A percentile compares a stretch with the other conserved stretches of the same genome.
These are phyloP conservation scores for Emydoidea blandingii DNA, from an alignment of 2,797 vertebrate genomes.

Conservation along the genomic window DNA sequence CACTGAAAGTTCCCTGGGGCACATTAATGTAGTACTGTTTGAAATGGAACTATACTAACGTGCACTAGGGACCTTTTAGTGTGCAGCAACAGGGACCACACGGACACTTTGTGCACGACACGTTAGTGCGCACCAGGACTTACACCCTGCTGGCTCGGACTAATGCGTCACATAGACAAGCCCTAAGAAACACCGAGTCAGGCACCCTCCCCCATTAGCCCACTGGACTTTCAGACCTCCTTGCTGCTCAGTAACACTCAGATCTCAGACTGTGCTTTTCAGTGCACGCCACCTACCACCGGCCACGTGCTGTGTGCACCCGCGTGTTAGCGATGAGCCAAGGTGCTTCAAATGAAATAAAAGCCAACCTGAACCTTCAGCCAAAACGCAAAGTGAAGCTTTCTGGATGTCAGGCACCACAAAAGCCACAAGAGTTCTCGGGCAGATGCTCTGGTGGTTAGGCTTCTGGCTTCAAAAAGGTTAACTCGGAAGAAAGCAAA, in stretches of 20 bases:
- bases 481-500: background rate
- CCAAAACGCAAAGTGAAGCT: background rate
- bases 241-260: background rate
- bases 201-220: fast-evolving
- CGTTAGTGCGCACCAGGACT: no score
- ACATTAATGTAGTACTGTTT: no score
- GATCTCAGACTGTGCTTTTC: background rate
- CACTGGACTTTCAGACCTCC: background rate
- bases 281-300: background rate
- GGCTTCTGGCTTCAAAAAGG: background rate
- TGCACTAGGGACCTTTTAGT: no score
- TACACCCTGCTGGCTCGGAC: no score
- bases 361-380: background rate
- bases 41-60: no score
- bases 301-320: fast-evolving
- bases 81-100: no score
- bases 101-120: no score
- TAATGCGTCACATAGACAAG: no score
- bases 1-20: no score
- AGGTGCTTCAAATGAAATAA: fast-evolving
- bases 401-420: background rate
- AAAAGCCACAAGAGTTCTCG: background rate
- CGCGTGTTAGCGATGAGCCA: background rate
- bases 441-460: background rate
- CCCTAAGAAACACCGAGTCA: background rate